These are phyloP conservation scores for Trachemys scripta DNA, from an alignment of 2,113 vertebrate genomes.

Conservation along the genomic window DNA sequence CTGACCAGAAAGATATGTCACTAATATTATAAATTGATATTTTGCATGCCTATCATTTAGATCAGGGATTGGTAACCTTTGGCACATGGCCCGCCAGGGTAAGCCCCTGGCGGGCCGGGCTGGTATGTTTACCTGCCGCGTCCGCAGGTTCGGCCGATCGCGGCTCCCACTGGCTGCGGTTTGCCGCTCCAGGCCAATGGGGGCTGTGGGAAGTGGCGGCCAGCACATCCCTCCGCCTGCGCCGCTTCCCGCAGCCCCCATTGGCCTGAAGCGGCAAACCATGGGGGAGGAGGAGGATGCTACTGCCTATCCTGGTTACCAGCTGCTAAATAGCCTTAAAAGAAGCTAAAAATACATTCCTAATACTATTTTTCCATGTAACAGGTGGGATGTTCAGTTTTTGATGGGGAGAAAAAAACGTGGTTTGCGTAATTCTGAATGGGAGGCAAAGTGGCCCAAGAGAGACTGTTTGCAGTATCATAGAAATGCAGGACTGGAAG, in stretches of 20 bases:
- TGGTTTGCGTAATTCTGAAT: background rate
- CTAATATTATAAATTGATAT: background rate
- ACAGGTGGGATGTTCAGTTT: background rate
- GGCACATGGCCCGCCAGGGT: too few species aligned
- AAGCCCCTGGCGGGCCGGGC: too few species aligned
- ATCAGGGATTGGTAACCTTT: background rate
- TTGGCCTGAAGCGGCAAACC: too few species aligned
- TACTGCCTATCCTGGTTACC: background rate
- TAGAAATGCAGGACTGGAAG: background rate
- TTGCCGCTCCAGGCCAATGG: too few species aligned
- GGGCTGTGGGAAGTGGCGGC: too few species aligned
- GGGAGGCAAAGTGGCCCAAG: background rate
- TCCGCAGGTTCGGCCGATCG: too few species aligned
- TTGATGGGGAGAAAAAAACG: background rate
- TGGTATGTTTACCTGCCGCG: too few species aligned
- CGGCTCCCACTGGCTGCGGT: too few species aligned
- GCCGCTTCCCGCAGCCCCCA: too few species aligned
- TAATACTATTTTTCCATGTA: background rate
- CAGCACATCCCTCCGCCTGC: too few species aligned
- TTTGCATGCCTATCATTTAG: background rate
- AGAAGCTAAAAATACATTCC: background rate
- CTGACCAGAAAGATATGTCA: background rate
- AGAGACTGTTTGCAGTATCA: background rate
- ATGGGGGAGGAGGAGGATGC: too few species aligned
- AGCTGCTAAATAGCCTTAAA: background rate